A percentile compares a stretch with the other conserved stretches of the same genome.
phyloP scores from a whole-genome alignment of 2,888 invertebrate genomes.

The Hoplodrina blanda region DNA sequence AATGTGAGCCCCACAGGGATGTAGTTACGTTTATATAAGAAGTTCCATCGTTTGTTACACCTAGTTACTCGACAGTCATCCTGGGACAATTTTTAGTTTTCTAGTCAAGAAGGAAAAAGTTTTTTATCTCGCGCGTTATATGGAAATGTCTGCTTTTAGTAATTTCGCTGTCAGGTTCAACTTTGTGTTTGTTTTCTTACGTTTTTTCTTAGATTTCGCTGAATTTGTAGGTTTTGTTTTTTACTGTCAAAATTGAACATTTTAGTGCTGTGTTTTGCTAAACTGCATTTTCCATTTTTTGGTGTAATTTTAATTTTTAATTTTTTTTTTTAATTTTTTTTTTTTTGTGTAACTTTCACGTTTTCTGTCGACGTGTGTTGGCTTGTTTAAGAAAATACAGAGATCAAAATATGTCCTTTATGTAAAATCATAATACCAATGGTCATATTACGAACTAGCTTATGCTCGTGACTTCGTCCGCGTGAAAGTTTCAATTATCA shows the following conservation, averaged over 20 bases:
- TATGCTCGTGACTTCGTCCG: too few relatives aligned
- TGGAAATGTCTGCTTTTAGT: conserved; percentile 38
- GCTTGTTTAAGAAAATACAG: too few relatives aligned
- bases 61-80: conserved; percentile 46
- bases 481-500: too few relatives aligned
- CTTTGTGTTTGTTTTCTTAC: conserved; percentile 22
- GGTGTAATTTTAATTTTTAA: too few relatives aligned
- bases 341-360: too few relatives aligned
- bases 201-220: not conserved
- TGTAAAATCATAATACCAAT: too few relatives aligned
- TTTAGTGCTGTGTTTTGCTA: not conserved
- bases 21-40: conserved; percentile 47
- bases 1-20: conserved; percentile 43
- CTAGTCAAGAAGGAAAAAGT: conserved; percentile 41
- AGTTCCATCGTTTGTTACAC: conserved; percentile 55
- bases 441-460: too few relatives aligned
- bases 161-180: conserved; percentile 31
- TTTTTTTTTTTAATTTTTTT: too few relatives aligned
- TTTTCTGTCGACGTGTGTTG: not conserved
- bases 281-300: not conserved
- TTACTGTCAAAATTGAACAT: not conserved
- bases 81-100: conserved; percentile 51
- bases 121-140: conserved; percentile 31
- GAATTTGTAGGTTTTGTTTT: not conserved
- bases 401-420: too few relatives aligned